Conservation (phyloP, 1,140 invertebrate genomes). For the Drosophila carrolli region DNA sequence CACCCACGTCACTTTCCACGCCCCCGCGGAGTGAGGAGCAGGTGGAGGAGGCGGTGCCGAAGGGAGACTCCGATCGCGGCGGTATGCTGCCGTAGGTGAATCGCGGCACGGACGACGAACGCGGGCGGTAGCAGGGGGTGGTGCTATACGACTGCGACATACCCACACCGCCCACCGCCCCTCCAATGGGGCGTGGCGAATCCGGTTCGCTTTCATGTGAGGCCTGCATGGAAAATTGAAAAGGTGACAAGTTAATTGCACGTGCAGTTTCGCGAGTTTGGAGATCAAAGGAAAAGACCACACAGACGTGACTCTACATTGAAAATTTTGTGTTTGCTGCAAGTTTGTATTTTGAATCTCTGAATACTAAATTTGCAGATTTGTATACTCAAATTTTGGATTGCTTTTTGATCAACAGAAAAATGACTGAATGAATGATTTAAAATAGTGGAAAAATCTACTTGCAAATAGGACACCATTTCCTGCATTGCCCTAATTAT, state of each 20-base stretch:
- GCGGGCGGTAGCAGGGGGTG: constrained; percentile 56
- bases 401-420: too few species aligned
- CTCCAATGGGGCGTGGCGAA: constrained; percentile 59
- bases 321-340: too few species aligned
- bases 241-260: constrained; percentile 65
- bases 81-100: constrained; percentile 67
- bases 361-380: too few species aligned
- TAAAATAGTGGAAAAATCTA: too few species aligned
- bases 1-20: constrained; percentile 65
- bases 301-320: not conserved
- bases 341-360: not conserved
- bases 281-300: constrained; percentile 19
- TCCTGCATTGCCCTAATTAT: too few species aligned
- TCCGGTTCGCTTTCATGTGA: constrained; percentile 81
- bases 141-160: constrained; percentile 41
- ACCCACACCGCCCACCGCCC: not conserved
- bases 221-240: constrained; percentile 49
- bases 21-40: constrained; percentile 76
- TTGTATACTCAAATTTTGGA: too few species aligned
- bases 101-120: constrained; percentile 76
- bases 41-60: constrained; percentile 79
- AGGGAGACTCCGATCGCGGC: constrained; percentile 72
- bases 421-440: too few species aligned
- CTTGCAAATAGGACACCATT: too few species aligned
- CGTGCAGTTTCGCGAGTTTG: constrained; percentile 32